Percentiles rank a stretch among this genome's conserved stretches.
These are phyloP conservation scores for Festucalex cinctus DNA, from an alignment of 2,113 vertebrate species.

Conservation along the genomic window DNA sequence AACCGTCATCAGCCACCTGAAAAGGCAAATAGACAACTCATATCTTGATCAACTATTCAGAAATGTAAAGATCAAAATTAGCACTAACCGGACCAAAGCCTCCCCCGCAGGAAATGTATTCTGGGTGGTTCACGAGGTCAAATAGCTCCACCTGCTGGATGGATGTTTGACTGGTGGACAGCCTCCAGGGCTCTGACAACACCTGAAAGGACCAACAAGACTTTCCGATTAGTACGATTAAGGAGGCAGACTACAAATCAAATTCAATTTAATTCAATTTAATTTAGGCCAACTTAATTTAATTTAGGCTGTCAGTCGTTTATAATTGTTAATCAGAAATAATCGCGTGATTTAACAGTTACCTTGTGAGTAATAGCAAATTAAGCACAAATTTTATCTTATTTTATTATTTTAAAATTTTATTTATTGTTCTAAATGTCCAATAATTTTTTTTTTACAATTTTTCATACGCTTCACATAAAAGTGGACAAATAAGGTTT, in stretches of 20 bases:
- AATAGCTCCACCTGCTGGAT: conserved; percentile 83
- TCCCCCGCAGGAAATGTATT: conserved; percentile 85
- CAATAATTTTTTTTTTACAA: too few relatives aligned
- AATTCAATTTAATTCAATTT: too few relatives aligned
- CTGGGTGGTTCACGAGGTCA: conserved; percentile 80
- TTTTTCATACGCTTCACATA: too few relatives aligned
- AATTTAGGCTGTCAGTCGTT: too few relatives aligned
- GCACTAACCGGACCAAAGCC: conserved; percentile 88
- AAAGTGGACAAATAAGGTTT: too few relatives aligned
- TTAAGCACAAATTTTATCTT: too few relatives aligned
- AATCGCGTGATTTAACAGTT: too few relatives aligned
- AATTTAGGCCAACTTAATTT: too few relatives aligned
- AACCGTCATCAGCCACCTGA: conserved; percentile 85
- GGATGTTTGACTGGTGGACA: conserved; percentile 86
- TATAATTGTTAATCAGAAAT: too few relatives aligned
- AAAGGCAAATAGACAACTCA: not conserved
- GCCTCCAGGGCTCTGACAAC: conserved; percentile 81
- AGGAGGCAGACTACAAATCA: not conserved
- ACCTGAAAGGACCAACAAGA: conserved; percentile 62
- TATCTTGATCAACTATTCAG: not conserved
- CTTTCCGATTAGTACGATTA: not conserved
- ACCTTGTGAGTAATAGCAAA: too few relatives aligned
- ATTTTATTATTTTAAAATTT: too few relatives aligned
- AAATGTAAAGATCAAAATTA: not conserved
- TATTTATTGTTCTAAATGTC: too few relatives aligned